Evolutionary conservation across 2,888 invertebrate species (phyloP).

Genomic region (Tenthredo scrophulariae): DNA sequence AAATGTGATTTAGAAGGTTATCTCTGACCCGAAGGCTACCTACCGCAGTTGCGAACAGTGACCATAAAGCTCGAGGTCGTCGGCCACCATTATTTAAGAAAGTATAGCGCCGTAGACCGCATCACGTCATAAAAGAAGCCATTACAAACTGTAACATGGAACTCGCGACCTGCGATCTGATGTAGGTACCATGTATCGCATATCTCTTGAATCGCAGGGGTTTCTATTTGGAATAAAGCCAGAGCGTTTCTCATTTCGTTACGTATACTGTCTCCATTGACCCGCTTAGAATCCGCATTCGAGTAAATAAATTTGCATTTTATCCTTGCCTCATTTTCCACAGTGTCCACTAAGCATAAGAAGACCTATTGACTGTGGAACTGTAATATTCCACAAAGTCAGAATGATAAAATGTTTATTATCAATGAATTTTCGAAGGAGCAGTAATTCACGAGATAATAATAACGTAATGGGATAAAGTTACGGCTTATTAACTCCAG

Average conservation of each 20-base stretch:
- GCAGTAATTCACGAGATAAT: slow-evolving; percentile 17
- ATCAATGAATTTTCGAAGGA: slow-evolving; percentile 45
- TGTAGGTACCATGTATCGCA: neutral
- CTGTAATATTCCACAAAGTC: neutral
- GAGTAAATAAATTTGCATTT: neutral
- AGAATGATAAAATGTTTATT: slow-evolving; percentile 39
- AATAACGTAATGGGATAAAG: slow-evolving; percentile 31
- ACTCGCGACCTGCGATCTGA: slow-evolving; percentile 19
- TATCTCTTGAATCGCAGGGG: neutral
- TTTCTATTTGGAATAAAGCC: neutral
- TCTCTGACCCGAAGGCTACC: slow-evolving; percentile 21
- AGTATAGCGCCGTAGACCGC: slow-evolving; percentile 22
- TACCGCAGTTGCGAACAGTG: slow-evolving; percentile 25
- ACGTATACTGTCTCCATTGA: neutral
- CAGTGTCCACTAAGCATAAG: neutral
- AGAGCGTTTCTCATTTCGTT: slow-evolving; percentile 19
- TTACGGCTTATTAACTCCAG: slow-evolving; percentile 39
- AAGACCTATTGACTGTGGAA: neutral
- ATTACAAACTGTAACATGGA: slow-evolving; percentile 47
- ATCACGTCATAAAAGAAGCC: slow-evolving; percentile 39
- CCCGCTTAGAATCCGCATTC: neutral
- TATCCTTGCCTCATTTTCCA: neutral
- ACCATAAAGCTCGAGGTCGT: slow-evolving; percentile 41
- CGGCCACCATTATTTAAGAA: slow-evolving; percentile 38
- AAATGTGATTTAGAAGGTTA: slow-evolving; percentile 26